Conservation (phyloP, 2,113 vertebrate genomes). For the Ctenodactylus gundi region DNA sequence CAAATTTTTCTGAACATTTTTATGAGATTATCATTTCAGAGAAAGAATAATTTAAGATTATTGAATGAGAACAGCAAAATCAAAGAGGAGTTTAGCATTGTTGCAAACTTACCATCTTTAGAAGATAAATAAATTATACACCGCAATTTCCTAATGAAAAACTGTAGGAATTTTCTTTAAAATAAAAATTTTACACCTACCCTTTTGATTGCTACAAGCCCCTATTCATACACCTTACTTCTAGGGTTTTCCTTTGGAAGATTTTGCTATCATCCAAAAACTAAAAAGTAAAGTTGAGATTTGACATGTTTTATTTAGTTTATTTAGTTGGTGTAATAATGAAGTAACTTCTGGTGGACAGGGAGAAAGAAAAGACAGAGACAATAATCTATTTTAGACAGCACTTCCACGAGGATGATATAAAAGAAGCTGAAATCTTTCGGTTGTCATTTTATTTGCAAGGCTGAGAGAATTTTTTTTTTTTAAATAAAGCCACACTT, state of each 20-base stretch:
- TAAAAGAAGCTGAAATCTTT: not conserved
- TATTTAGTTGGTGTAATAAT: not conserved
- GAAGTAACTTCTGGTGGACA: not conserved
- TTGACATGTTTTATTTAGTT: not conserved
- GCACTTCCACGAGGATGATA: not conserved
- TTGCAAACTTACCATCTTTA: not conserved
- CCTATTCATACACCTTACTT: not conserved
- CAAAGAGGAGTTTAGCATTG: not conserved
- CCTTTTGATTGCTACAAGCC: too few relatives aligned
- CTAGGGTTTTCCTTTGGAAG: not conserved
- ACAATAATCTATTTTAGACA: not conserved
- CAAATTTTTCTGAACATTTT: not conserved
- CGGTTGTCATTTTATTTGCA: not conserved
- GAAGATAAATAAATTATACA: not conserved
- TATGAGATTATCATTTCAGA: not conserved
- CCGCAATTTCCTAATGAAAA: not conserved
- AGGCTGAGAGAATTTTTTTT: not conserved
- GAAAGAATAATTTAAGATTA: not conserved
- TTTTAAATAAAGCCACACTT: not conserved
- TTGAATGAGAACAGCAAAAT: not conserved
- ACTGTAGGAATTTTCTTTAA: not conserved
- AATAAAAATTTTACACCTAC: not conserved
- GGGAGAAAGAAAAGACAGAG: not conserved
- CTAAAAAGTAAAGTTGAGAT: not conserved
- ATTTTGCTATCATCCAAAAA: not conserved